A percentile compares a stretch with the other conserved stretches of the same genome.
These are phyloP conservation scores for Mizuhopecten yessoensis DNA, from an alignment of 1,140 invertebrate species.

Conservation along the genomic window DNA sequence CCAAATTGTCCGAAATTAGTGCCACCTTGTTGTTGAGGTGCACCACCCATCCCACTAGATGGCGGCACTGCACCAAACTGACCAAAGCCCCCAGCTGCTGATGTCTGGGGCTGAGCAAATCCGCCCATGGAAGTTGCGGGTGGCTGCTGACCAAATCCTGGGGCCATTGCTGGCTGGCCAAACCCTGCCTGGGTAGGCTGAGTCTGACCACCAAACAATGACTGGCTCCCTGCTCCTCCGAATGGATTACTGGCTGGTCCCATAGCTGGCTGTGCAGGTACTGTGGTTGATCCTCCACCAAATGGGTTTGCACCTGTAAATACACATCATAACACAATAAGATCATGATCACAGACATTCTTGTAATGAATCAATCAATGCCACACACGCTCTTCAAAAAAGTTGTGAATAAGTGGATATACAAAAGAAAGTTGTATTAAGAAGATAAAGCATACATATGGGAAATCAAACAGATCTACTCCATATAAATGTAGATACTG, in stretches of 20 bases:
- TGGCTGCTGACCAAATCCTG: neutral
- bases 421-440: too few relatives aligned
- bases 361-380: neutral
- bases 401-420: too few relatives aligned
- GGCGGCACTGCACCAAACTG: neutral
- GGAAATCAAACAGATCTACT: too few relatives aligned
- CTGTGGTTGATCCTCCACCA: conserved; percentile 46
- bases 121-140: neutral
- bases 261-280: conserved; percentile 32
- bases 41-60: neutral
- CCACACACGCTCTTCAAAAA: neutral
- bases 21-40: conserved; percentile 19
- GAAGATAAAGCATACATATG: too few relatives aligned
- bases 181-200: neutral
- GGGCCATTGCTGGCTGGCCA: conserved; percentile 1
- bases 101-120: conserved; percentile 45
- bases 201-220: conserved; percentile 45
- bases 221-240: conserved; percentile 41
- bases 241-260: conserved; percentile 48
- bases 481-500: too few relatives aligned
- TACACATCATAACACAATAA: neutral
- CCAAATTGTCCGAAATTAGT: conserved; percentile 43
- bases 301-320: conserved; percentile 61
- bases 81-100: conserved; percentile 45
- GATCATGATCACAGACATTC: neutral